Evolutionary conservation across 1,140 invertebrate genomes (phyloP), one percentile per base, ranked within the genome.

Genomic region (Rhyzopertha dominica): DNA sequence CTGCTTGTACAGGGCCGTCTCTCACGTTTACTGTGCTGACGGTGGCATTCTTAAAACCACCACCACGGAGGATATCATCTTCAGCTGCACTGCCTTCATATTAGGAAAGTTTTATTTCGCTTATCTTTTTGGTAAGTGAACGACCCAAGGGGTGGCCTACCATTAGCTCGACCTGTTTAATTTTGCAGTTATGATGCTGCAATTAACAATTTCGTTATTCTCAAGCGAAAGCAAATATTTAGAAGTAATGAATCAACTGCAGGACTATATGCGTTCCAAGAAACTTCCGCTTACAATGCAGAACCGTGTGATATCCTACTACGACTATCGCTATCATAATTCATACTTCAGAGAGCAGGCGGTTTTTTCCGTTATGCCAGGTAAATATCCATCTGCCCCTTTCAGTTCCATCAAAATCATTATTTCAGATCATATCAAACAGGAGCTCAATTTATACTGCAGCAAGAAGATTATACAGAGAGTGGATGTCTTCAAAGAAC

Each of bases 391-490:
- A n/a, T 19, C 3, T 38, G n/a, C n/a, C n/a, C n/a, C n/a, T n/a
- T n/a, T 32, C 14, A 2, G 13, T 32, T 10, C 30, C 1, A 32
- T 16, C 9, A 32, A 16, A 16, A n/a, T n/a, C n/a, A 32, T 50
- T 3, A 20, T 56, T 28, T 47, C 48, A 47, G 52, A 58, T 22
- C 51, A 53, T 23, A 35, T 63, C 13, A 54, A 48, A 32, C 43
- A 35, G 25, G 61, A 63, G 30, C 58, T 62, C 1, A 59, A 61
- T 30, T 39, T 59, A 3, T 49, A 54, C 34, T 38, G 52, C 3
- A 61, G 54, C 30, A 53, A 51, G 8, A 52, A 47, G 2, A 28
- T 64, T 2, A 55, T 62, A 2, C 26, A 61, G 28, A 55, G 39
- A n/a, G 62, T 60, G 5, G 29, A 45, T 19, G 44, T 64, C 9